Conservation (phyloP, 2,888 invertebrate species). For the Caenorhabditis zanzibari region DNA sequence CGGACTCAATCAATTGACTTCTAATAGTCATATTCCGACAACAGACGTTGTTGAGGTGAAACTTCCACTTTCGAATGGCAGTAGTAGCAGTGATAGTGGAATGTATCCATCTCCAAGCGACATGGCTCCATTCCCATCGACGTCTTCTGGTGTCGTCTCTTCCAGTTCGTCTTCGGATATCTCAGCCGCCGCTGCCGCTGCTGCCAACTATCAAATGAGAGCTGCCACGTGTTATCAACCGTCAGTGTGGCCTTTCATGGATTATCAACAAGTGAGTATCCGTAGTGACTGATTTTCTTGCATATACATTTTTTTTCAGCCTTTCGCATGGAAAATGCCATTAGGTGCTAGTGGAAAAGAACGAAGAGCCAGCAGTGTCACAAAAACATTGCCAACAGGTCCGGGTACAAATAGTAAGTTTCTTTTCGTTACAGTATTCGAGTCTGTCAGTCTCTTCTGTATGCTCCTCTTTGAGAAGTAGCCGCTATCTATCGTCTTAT, state of each 20-base stretch:
- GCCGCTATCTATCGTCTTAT: conserved; percentile 43
- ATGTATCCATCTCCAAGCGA: conserved; percentile 59
- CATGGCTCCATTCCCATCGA: conserved; percentile 44
- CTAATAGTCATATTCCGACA: conserved; percentile 4
- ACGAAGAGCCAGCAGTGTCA: conserved; percentile 1
- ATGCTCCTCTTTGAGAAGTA: conserved; percentile 1
- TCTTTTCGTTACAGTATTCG: not conserved
- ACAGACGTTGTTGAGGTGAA: conserved; percentile 24
- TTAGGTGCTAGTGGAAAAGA: conserved; percentile 10
- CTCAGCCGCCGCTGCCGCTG: conserved; percentile 34
- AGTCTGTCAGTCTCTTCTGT: not conserved
- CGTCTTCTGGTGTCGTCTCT: conserved; percentile 33
- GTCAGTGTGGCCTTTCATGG: conserved; percentile 57
- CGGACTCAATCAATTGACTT: conserved; percentile 19
- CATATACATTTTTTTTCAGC: conserved; percentile 18
- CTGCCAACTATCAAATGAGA: conserved; percentile 53
- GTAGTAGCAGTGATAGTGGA: conserved; percentile 40
- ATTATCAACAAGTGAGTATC: conserved; percentile 46
- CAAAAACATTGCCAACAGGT: conserved; percentile 65
- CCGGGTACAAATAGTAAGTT: conserved; percentile 76
- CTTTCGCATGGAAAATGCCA: conserved; percentile 57
- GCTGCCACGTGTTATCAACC: conserved; percentile 60
- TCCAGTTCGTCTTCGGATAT: conserved; percentile 25
- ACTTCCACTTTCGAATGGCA: conserved; percentile 45
- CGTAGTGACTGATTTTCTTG: not conserved